phyloP scores from a whole-genome alignment of 2,113 vertebrate genomes.

The Parotia lawesii region DNA sequence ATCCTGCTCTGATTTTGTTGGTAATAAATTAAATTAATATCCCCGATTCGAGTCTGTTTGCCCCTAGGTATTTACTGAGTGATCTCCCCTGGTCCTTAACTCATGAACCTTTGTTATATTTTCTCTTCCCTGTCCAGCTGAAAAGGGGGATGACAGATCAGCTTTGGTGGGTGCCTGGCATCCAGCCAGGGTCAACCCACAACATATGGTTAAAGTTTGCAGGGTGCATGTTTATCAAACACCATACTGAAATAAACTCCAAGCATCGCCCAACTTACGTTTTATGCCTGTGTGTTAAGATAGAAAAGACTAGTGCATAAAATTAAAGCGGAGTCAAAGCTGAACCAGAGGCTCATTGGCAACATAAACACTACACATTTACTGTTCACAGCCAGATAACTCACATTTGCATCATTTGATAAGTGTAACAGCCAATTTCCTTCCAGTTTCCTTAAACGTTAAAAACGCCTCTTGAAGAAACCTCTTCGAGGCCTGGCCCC shows the following conservation, averaged over 20 bases:
- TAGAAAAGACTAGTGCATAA: not conserved
- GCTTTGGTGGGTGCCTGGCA: not conserved
- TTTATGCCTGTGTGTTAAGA: not conserved
- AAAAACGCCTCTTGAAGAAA: not conserved
- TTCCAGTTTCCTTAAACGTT: not conserved
- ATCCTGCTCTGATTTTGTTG: not conserved
- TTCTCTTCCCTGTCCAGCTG: not conserved
- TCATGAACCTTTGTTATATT: not conserved
- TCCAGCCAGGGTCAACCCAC: not conserved
- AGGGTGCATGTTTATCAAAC: not conserved
- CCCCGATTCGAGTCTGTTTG: accelerated
- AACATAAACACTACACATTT: not conserved
- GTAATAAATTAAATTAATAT: not conserved
- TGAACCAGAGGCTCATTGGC: not conserved
- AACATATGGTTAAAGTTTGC: not conserved
- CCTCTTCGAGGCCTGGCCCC: not conserved
- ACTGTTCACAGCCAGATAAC: not conserved
- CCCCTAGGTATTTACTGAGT: not conserved
- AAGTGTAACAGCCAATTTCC: not conserved
- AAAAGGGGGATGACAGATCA: not conserved
- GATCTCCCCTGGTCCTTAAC: not conserved
- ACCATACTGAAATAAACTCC: not conserved
- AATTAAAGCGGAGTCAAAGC: not conserved
- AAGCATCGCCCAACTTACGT: not conserved
- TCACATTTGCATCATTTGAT: not conserved